phyloP scores from a whole-genome alignment of 53 echinoderm and acorn worm species.

The Apostichopus leukothele region DNA sequence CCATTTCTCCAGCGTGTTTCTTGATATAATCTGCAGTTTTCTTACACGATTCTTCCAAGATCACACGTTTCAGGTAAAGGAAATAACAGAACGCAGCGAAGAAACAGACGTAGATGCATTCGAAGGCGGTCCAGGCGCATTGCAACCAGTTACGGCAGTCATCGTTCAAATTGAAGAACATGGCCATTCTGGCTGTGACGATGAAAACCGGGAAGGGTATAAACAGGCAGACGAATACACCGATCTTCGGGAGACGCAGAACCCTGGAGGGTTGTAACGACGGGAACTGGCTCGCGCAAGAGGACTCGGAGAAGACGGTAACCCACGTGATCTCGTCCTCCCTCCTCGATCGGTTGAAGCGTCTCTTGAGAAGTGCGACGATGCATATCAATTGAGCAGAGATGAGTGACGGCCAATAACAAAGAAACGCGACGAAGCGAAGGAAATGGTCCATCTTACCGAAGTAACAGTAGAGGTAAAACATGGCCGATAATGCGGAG shows the following conservation, averaged over 20 bases:
- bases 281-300: background rate
- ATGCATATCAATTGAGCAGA: background rate
- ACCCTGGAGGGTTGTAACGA: background rate
- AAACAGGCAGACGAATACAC: background rate
- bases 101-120: background rate
- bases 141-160: conserved; percentile 2
- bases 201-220: background rate
- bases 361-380: background rate
- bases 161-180: background rate
- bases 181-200: background rate
- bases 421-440: background rate
- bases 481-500: background rate
- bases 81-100: background rate
- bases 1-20: background rate
- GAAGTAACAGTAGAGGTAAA: background rate
- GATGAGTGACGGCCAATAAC: background rate
- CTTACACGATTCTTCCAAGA: background rate
- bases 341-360: background rate
- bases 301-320: background rate
- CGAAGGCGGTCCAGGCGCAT: background rate
- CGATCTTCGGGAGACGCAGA: background rate
- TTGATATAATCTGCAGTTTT: background rate
- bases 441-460: background rate
- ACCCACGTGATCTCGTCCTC: background rate
- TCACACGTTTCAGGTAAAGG: background rate